Evolutionary conservation across 2,888 invertebrate genomes (phyloP), one percentile per base, ranked within the genome.

Genomic region (Athalia circularis): DNA sequence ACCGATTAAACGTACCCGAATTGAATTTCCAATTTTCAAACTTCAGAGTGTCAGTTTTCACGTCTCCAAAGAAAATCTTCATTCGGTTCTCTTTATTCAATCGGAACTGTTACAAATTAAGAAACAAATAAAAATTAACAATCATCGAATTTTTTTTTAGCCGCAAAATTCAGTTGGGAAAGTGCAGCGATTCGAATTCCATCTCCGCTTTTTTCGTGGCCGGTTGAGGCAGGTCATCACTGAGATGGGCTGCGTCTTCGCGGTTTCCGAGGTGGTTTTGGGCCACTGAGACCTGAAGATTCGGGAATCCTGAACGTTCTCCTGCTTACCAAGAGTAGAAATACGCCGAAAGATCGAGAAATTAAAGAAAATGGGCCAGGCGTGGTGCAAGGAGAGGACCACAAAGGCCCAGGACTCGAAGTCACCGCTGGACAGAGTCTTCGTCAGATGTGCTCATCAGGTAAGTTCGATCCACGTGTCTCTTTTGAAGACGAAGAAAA

Each of bases 341-440:
- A 76, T 79, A 76, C 3, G 47, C 15, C 61, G 75, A 78, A 52
- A 59, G 77, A 65, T 68, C 77, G 67, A 62, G 76, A 78, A 72
- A 65, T 68, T 67, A 50, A 9, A 45, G 29, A 79, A 84, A 86
- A 90, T 90, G 90, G 91, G 91, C 79, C 90, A 90, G 79, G 89
- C 90, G 59, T 90, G 90, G 90, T 90, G 90, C 86, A 90, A 89
- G 83, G 90, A 90, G 80, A 88, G 86, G 80, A 86, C 89, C 61
- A 83, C 86, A 75, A 88, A 87, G 85, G 88, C 88, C 48, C 90
- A 90, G 81, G 89, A 90, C 80, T 90, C 90, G n/a, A 91, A 91
- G 82, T 90, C 90, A 3, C 89, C 91, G 48, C 81, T 91, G 81
- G 90, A 90, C 80, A 85, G 90, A 54, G 90, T 90, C 67, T 90